Evolutionary conservation across 2,888 invertebrate species (phyloP).

Genomic region (Drosophila fulvimacula): DNA sequence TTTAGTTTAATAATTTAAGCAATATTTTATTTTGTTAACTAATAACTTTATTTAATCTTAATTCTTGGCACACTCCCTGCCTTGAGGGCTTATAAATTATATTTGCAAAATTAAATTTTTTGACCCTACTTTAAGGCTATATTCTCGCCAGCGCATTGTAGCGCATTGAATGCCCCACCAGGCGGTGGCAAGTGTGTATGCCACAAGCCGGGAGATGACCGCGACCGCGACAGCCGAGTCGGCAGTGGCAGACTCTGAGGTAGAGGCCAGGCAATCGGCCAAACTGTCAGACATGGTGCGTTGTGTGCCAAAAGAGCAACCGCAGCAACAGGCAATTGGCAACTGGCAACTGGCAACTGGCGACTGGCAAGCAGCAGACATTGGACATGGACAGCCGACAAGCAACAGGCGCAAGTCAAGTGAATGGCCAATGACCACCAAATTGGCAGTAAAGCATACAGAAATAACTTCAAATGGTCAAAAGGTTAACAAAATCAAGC

Average conservation of each 20-base stretch:
- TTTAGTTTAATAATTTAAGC: neutral
- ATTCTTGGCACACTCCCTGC: neutral
- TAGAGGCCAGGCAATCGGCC: constrained; percentile 64
- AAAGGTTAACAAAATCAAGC: constrained; percentile 82
- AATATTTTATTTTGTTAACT: neutral
- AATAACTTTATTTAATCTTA: neutral
- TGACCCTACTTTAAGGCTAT: neutral
- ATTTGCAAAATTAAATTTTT: neutral
- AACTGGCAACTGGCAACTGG: constrained; percentile 29
- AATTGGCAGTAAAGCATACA: constrained; percentile 82
- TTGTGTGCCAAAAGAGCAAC: constrained; percentile 77
- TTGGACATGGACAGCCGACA: constrained; percentile 52
- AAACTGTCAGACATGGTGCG: constrained; percentile 77
- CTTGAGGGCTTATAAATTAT: neutral
- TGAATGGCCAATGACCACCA: constrained; percentile 81
- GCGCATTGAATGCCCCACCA: constrained; percentile 14
- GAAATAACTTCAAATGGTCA: constrained; percentile 80
- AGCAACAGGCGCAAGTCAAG: constrained; percentile 75
- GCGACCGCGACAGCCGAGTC: constrained; percentile 56
- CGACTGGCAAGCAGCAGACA: constrained; percentile 47
- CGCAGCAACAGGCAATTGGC: constrained; percentile 49
- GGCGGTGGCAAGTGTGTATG: constrained; percentile 48
- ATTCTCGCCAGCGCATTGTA: constrained; percentile 13
- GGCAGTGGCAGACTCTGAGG: constrained; percentile 15
- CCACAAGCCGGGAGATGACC: constrained; percentile 76